Base-by-base conservation (phyloP, 2,888 invertebrate species). In the Pseudococcus viburni region DNA sequence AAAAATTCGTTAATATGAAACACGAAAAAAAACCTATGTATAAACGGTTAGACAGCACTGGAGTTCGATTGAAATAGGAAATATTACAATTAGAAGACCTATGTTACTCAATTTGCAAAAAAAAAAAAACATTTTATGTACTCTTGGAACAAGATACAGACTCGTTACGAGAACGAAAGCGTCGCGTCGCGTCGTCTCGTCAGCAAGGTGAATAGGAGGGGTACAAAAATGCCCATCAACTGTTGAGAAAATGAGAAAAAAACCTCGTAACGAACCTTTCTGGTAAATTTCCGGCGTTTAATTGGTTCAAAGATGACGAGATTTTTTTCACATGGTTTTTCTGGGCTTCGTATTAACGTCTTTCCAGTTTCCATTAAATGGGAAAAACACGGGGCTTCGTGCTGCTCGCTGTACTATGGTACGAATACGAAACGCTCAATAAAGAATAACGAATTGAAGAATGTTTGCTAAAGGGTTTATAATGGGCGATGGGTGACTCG, bases 271-370 rank as follows among this genome's bases (percentile, higher is more conserved):
- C 68, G 68, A 73, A 73, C 68, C 33, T 73, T 73, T 73, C 68
- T 73, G 68, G 42, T 80, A 80, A 80, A 80, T 80, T 80, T 80
- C 80, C 80, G 80, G 80, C 80, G 39, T 80, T 80, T 80, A 80
- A 80, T 80, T 19, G n/a, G 80, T 42, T 80, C 42, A 15, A 80
- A 80, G 80, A 80, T 80, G 26, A 33, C 26, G 80, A 80, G 42
- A 8, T 42, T 80, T 80, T 80, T 80, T 73, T 33, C 26, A 33
- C 26, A 33, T 33, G 3, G 26, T 33, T 33, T 33, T 33, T 33
- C 26, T 33, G 26, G 26, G 26, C 26, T 33, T 19, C 68, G 68
- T 26, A 73, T 73, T 73, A 39, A 80, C 42, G 39, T 80, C 42
- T 80, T 80, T 39, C 80, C 17, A 42, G n/a, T 42, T 39, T 80